phyloP scores from a whole-genome alignment of 2,888 invertebrate genomes.

The Sarcophaga carnaria region DNA sequence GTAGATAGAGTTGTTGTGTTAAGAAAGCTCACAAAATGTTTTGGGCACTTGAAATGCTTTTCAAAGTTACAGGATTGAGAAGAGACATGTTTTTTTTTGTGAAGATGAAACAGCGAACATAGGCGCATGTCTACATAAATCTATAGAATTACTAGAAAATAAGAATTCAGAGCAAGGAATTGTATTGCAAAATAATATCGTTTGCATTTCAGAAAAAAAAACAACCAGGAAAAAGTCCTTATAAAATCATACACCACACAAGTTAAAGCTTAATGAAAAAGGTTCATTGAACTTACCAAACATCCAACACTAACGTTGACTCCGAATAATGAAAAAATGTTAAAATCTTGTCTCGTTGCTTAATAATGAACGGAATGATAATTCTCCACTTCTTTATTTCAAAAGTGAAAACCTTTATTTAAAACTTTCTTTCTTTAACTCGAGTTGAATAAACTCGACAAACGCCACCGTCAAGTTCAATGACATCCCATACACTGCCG shows the following conservation, averaged over 20 bases:
- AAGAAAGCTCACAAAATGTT: neutral
- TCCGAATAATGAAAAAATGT: neutral
- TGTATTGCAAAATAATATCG: neutral
- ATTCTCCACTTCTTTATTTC: neutral
- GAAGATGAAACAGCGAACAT: constrained; percentile 12
- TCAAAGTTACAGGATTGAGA: neutral
- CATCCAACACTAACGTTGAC: neutral
- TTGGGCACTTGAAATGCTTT: too few species aligned
- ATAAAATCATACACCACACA: too few species aligned
- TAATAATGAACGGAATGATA: neutral
- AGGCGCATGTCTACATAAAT: neutral
- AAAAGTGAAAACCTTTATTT: neutral
- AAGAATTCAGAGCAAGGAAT: constrained; percentile 2
- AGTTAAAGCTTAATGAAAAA: neutral
- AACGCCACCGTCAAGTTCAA: constrained; percentile 10
- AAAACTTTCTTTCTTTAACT: neutral
- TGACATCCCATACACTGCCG: neutral
- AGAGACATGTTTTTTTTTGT: neutral
- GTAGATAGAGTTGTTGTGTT: too few species aligned
- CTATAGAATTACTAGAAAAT: constrained; percentile 19
- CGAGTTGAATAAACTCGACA: neutral
- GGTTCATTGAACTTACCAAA: constrained; percentile 35
- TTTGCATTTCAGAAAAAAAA: neutral
- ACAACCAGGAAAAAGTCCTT: too few species aligned
- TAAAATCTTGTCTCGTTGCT: neutral